Percentiles rank a stretch among this genome's conserved stretches.
phyloP scores from a whole-genome alignment of 2,888 invertebrate species.

The Tipula helvola region DNA sequence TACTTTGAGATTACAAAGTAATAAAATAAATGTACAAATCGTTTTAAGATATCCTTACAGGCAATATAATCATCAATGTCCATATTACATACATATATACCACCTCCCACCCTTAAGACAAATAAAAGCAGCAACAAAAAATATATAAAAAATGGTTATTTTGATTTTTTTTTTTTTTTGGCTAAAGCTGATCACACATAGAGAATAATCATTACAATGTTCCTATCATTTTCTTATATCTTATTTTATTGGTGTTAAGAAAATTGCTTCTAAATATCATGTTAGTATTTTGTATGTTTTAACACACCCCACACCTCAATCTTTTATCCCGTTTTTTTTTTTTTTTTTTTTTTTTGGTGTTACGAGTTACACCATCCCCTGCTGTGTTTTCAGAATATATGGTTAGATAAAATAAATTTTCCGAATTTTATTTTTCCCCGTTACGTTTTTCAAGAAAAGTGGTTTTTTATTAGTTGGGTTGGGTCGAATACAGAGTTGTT shows the following conservation, averaged over 20 bases:
- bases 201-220: slow-evolving; percentile 4
- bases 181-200: neutral
- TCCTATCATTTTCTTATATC: slow-evolving; percentile 4
- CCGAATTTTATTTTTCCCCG: neutral
- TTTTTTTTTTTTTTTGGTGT: neutral
- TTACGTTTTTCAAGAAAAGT: neutral
- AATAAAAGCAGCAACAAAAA: neutral
- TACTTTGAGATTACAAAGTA: neutral
- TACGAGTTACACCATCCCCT: neutral
- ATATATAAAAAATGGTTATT: neutral
- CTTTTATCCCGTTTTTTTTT: neutral
- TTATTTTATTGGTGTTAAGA: slow-evolving; percentile 4
- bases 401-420: neutral
- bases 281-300: neutral
- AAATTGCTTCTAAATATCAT: slow-evolving; percentile 4
- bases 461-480: neutral
- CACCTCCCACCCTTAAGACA: neutral
- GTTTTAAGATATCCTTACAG: slow-evolving; percentile 4
- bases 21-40: slow-evolving; percentile 4
- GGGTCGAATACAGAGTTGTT: neutral
- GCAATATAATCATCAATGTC: neutral
- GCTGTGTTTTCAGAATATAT: neutral
- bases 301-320: neutral
- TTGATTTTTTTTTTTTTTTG: neutral
- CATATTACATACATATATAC: neutral